These are phyloP conservation scores for Sebastes minor DNA, from an alignment of 2,797 vertebrate genomes.

Conservation along the genomic window DNA sequence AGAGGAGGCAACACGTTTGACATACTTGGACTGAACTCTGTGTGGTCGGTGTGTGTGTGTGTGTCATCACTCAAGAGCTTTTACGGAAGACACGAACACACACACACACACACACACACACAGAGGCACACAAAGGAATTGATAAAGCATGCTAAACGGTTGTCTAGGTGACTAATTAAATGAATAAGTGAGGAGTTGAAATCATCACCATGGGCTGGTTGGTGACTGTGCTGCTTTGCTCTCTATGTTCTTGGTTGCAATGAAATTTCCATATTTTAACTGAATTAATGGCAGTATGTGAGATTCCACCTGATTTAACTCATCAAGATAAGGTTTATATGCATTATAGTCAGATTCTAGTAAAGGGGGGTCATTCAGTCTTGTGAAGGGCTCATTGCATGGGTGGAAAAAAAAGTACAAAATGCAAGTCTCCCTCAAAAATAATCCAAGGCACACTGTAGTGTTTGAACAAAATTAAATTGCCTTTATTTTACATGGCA, in stretches of 20 bases:
- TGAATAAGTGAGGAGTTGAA: neutral
- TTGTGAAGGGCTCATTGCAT: too few relatives aligned
- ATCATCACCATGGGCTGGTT: neutral
- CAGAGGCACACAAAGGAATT: constrained; percentile 33
- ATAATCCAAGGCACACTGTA: too few relatives aligned
- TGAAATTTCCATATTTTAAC: neutral
- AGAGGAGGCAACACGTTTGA: constrained; percentile 41
- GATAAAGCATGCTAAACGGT: constrained; percentile 43
- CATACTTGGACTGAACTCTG: constrained; percentile 46
- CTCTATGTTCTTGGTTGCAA: neutral
- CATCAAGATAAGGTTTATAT: neutral
- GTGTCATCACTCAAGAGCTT: constrained; percentile 38
- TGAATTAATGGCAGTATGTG: neutral
- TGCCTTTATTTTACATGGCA: too few relatives aligned
- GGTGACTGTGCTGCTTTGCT: neutral
- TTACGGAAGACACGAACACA: constrained; percentile 3
- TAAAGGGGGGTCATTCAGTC: too few relatives aligned
- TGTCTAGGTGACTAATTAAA: constrained; percentile 57
- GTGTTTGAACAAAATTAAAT: too few relatives aligned
- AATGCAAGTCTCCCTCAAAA: too few relatives aligned
- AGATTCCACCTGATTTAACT: neutral
- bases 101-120: constrained; percentile 33
- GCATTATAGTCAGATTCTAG: too few relatives aligned
- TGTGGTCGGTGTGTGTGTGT: neutral
- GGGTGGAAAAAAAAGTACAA: too few relatives aligned